Evolutionary conservation across 2,888 invertebrate species (phyloP).

Genomic region (Bimastos eiseni): DNA sequence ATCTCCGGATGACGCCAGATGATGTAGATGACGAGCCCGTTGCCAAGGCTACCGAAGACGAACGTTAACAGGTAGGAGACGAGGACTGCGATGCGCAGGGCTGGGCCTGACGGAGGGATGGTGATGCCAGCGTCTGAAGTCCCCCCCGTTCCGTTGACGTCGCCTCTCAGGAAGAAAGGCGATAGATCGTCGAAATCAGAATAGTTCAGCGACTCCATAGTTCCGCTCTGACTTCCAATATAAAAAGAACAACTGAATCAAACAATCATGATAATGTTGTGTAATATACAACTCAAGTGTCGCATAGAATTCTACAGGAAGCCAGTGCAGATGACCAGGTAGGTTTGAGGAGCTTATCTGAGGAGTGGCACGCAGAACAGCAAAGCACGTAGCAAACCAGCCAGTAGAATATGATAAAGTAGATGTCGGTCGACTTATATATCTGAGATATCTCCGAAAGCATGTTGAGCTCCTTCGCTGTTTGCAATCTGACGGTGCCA

Average conservation of each 20-base stretch:
- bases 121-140: background rate
- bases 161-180: background rate
- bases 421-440: no score
- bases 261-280: background rate
- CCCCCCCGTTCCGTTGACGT: background rate
- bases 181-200: background rate
- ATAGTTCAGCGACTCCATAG: background rate
- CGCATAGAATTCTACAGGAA: background rate
- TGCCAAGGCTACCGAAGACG: constrained; percentile 32
- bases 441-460: no score
- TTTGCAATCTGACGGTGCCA: no score
- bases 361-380: no score
- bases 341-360: no score
- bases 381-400: no score
- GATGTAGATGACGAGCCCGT: constrained; percentile 33
- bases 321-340: no score
- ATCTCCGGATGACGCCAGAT: constrained; percentile 24
- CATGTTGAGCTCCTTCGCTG: no score
- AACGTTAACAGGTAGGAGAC: constrained; percentile 23
- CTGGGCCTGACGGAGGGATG: constrained; percentile 20
- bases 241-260: background rate
- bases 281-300: background rate
- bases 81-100: constrained; percentile 18
- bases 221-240: background rate
- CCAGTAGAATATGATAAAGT: no score